Conservation (phyloP, 2,113 vertebrate species). For the Alethe castanea region DNA sequence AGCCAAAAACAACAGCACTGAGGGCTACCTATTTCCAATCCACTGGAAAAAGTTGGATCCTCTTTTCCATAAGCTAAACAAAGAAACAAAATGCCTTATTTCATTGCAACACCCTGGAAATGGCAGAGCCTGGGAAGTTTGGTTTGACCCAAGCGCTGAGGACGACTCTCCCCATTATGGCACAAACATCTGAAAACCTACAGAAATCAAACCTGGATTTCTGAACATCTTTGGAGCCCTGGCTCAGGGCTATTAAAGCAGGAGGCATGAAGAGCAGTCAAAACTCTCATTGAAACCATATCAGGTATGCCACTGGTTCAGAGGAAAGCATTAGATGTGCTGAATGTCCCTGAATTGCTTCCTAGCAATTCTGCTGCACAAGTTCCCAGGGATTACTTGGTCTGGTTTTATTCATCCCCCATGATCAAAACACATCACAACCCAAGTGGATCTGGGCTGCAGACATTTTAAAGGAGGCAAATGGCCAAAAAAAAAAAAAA, state of each 20-base stretch:
- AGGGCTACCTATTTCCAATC: background rate
- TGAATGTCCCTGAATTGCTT: background rate
- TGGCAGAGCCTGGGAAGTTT: background rate
- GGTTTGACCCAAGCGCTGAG: background rate
- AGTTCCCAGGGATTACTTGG: background rate
- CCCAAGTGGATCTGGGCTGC: background rate
- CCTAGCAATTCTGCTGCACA: background rate
- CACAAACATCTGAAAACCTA: background rate
- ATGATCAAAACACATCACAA: background rate
- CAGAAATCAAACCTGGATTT: background rate
- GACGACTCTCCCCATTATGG: background rate
- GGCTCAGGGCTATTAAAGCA: background rate
- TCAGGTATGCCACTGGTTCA: background rate
- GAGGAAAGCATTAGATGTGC: background rate
- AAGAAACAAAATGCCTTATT: background rate
- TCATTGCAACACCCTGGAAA: background rate
- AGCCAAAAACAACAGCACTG: background rate
- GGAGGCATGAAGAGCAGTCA: background rate
- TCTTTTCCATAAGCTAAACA: background rate
- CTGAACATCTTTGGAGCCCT: background rate
- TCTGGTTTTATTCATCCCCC: background rate
- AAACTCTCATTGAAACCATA: background rate
- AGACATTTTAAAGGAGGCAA: background rate
- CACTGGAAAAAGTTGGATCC: background rate
- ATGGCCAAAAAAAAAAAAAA: background rate